These are phyloP conservation scores for Lingula anatina DNA, from an alignment of 2,888 invertebrate genomes.

Conservation along the genomic window DNA sequence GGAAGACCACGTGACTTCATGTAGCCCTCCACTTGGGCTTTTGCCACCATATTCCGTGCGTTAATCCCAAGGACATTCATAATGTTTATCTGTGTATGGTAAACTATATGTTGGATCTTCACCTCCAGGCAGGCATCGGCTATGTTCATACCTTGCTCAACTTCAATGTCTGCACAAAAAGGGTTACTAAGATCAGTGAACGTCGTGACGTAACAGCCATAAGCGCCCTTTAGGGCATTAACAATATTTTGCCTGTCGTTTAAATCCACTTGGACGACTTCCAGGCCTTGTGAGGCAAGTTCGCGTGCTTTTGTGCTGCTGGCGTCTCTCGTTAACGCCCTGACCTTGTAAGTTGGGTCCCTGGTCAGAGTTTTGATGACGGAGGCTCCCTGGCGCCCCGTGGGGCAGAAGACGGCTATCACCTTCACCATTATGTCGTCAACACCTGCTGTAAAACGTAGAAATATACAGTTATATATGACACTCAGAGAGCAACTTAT, in stretches of 20 bases:
- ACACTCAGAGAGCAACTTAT: too few species aligned
- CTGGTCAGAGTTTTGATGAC: constrained; percentile 25
- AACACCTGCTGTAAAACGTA: too few species aligned
- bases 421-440: constrained; percentile 15
- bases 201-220: constrained; percentile 36
- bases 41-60: constrained; percentile 40
- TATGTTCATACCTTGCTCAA: constrained; percentile 28
- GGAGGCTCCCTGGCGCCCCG: constrained; percentile 31
- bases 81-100: constrained; percentile 38
- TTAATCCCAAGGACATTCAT: constrained; percentile 27
- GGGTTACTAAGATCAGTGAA: constrained; percentile 29
- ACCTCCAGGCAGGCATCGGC: constrained; percentile 31
- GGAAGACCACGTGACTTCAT: constrained; percentile 27
- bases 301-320: constrained; percentile 17
- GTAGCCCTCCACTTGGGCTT: constrained; percentile 36
- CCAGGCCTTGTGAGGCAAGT: constrained; percentile 17
- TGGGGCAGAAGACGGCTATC: constrained; percentile 32
- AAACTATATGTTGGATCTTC: constrained; percentile 31
- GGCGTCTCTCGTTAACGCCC: constrained; percentile 24
- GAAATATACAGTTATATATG: too few species aligned
- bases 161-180: constrained; percentile 30
- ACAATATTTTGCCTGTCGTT: constrained; percentile 18
- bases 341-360: constrained; percentile 20
- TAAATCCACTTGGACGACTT: constrained; percentile 22
- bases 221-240: constrained; percentile 17